Evolutionary conservation across 1,140 invertebrate genomes (phyloP), one percentile per base, ranked within the genome.

Genomic region (Meloidogyne hapla): DNA sequence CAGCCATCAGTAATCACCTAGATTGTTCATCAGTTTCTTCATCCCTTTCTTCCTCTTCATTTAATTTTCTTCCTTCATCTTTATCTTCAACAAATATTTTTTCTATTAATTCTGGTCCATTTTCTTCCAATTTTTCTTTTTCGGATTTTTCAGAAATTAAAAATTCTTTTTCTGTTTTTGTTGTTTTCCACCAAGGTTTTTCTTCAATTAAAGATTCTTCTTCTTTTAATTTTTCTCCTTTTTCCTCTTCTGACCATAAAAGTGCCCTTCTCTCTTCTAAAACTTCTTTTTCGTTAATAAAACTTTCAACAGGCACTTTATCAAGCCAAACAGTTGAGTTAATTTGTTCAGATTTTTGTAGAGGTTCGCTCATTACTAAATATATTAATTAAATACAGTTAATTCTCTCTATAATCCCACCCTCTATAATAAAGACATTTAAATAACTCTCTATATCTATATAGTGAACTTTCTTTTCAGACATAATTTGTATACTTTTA

Each of bases 21-120:
- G 33, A 69, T 56, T 33, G 67, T 69, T 69, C 67, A 69, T 45
- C 67, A 45, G 18, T 61, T 26, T 18, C 38, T 12, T 70, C 69
- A n/a, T 70, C 0, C 15, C 13, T 26, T 70, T n/a, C n/a, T n/a
- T 70, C 18, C 1, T 33, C 33, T 70, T 40, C 28, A 42, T 18
- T 25, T 42, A 69, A 21, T 23, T 33, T 23, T 13, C 15, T 21
- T 38, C n/a, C 10, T 12, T n/a, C n/a, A n/a, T 42, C 26, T 42
- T 69, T 13, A 18, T 69, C 33, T 18, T 69, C 28, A 2, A 18
- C 15, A 48, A 48, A 18, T 18, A 48, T 48, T 48, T 18, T 48
- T 56, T 56, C 48, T n/a, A 48, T 18, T 18, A 48, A 18, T 48
- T 56, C 18, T n/a, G 1, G 18, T n/a, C n/a, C n/a, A 56, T n/a